These are phyloP conservation scores for Colletes gigas DNA, from an alignment of 1,140 invertebrate genomes.

Conservation along the genomic window DNA sequence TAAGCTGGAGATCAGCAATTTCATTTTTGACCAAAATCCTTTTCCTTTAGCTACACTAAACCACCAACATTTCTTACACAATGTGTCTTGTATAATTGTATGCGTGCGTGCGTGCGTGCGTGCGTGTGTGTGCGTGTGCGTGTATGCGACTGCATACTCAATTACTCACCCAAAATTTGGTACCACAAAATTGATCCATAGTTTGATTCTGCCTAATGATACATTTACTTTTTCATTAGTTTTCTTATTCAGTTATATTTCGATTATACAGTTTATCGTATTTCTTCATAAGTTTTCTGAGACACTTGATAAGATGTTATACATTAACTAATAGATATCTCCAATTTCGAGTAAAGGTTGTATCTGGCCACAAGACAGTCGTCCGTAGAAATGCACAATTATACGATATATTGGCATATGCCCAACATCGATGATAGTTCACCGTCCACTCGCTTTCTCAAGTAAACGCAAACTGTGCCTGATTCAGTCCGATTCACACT, in stretches of 20 bases:
- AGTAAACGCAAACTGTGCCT: constrained; percentile 40
- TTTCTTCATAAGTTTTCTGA: not conserved
- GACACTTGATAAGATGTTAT: not conserved
- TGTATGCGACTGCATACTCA: too few species aligned
- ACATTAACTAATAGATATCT: not conserved
- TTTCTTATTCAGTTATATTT: not conserved
- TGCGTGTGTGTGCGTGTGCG: too few species aligned
- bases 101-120: too few species aligned
- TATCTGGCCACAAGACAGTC: too few species aligned
- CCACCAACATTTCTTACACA: too few species aligned
- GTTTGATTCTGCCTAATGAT: constrained; percentile 73
- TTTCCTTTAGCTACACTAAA: too few species aligned
- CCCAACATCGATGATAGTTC: not conserved
- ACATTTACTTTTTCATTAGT: constrained; percentile 61
- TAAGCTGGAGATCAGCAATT: too few species aligned
- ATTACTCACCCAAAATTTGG: constrained; percentile 84
- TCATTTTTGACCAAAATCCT: too few species aligned
- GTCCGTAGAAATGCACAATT: constrained; percentile 8
- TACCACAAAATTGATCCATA: constrained; percentile 85
- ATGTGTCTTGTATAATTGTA: too few species aligned
- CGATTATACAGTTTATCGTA: not conserved
- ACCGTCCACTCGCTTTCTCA: constrained; percentile 1
- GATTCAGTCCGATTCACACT: constrained; percentile 30
- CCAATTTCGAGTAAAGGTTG: not conserved
- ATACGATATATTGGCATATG: constrained; percentile 4